Conservation (phyloP, 2,797 vertebrate genomes). For the Pogoniulus pusillus region DNA sequence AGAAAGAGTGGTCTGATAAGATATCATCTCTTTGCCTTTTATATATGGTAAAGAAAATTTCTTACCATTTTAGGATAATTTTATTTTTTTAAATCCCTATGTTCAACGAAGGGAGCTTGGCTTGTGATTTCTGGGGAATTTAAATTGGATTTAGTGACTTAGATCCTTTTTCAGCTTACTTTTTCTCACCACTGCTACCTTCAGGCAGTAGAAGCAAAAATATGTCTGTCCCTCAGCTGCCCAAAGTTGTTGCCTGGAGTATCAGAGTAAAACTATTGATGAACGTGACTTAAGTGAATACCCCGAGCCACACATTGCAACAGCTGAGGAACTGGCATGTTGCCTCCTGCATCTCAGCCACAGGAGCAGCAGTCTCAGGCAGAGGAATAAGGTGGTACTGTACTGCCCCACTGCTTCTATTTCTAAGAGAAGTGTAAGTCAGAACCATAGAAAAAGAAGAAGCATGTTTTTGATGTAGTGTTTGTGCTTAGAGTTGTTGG, state of each 20-base stretch:
- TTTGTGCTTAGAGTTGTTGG: background rate
- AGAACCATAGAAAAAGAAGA: background rate
- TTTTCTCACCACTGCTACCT: background rate
- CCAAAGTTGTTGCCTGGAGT: background rate
- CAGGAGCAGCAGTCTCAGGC: background rate
- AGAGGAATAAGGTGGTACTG: background rate
- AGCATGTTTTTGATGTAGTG: background rate
- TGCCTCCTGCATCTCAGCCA: background rate
- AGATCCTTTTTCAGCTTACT: background rate
- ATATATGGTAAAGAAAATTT: background rate
- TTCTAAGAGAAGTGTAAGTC: background rate
- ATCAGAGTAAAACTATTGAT: background rate
- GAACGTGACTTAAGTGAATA: background rate
- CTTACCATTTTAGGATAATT: background rate
- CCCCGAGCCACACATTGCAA: background rate
- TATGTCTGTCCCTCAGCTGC: background rate
- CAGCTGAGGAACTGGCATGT: background rate
- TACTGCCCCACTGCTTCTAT: background rate
- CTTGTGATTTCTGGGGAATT: background rate
- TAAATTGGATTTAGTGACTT: background rate
- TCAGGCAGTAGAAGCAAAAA: conserved; percentile 4
- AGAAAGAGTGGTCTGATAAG: background rate
- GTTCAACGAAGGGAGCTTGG: background rate
- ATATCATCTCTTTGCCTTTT: background rate
- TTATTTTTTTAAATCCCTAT: background rate